Base-by-base conservation (phyloP, 2,888 invertebrate species). In the Sarcophaga variegata region DNA sequence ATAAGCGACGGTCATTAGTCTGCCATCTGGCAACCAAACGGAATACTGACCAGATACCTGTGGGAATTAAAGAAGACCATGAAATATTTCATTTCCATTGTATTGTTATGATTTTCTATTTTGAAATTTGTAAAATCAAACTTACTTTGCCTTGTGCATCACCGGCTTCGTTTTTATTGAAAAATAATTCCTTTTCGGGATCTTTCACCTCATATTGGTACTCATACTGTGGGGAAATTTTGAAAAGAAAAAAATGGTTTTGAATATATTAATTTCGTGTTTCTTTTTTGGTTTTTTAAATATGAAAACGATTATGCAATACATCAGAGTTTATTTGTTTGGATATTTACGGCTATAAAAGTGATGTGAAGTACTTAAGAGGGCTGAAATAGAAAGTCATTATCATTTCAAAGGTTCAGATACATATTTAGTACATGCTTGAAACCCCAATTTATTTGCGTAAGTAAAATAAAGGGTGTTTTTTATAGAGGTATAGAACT, bases 151-250 rank as follows among this genome's bases (percentile, higher is more conserved):
- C 96, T 89, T 94, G 94, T 4, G 94, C 95, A 89, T 96, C 96
- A 3, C 96, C 96, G 49, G 94, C 93, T 93, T 96, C 96, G 89
- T 95, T 95, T 87, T 96, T 96, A 12, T 96, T 96, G 92, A 95
- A 96, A 93, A 94, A 96, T 69, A 96, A 94, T 82, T 95, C 94
- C 89, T 96, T 95, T 89, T 96, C 95, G 88, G 95, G 94, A 91
- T 96, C 96, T 91, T 96, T 96, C 45, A 96, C 96, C 93, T 96
- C 96, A 92, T 96, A 96, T 93, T 96, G 95, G 93, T 95, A 96
- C 92, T 96, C 95, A 90, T 96, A 96, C 96, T 96, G 94, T 37
- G 8, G 37, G 8, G 37, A 37, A 37, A 37, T 37, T 37, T 37
- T 37, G 10, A 37, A 37, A 37, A 10, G 0, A 37, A 37, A 37